Base-by-base conservation (phyloP, 1,140 invertebrate genomes). In the Pteromalus puparum region DNA sequence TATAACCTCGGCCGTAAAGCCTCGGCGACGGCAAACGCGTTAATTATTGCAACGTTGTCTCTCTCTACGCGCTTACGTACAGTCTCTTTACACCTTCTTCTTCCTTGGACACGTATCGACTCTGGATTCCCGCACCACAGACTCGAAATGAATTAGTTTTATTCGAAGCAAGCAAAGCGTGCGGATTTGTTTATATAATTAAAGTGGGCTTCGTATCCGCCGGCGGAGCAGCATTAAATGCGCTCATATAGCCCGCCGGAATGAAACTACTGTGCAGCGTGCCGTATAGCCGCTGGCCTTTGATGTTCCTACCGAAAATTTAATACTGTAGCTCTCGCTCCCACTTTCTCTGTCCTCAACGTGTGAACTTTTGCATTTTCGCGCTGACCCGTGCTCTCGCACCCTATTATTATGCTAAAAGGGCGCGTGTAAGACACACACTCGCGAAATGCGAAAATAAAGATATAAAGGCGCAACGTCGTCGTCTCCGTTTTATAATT, bases 1-100 rank as follows among this genome's bases (percentile, higher is more conserved):
- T 87, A 86, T 87, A 87, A 81, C 84, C 77, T n/a, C 2, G 76
- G 84, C 79, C 80, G 70, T 85, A 87, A 87, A 87, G 77, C 77
- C 76, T 77, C 26, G 26, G 34, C 73, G 83, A 42, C 81, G 34
- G 70, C 85, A 81, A 85, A 84, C 80, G 85, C 85, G 82, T 87
- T 87, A 86, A 88, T 87, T 88, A 87, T 87, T 86, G 81, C 78
- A 83, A 83, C 74, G 84, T 78, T 88, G 86, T 84, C 73, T 34
- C 28, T 28, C 72, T 83, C 70, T 75, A 5, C 38, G 34, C 34
- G 24, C 34, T 75, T 82, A 81, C 24, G 30, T 28, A 5, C 13
- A 1, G 18, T 53, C 3, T 53, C 18, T 53, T 61, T n/a, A 7
- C 18, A n/a, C 53, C 53, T 61, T n/a, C 68, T 30, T 65, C 53